Evolutionary conservation across 1,140 invertebrate species (phyloP).

Genomic region (Pseudoatta argentina): DNA sequence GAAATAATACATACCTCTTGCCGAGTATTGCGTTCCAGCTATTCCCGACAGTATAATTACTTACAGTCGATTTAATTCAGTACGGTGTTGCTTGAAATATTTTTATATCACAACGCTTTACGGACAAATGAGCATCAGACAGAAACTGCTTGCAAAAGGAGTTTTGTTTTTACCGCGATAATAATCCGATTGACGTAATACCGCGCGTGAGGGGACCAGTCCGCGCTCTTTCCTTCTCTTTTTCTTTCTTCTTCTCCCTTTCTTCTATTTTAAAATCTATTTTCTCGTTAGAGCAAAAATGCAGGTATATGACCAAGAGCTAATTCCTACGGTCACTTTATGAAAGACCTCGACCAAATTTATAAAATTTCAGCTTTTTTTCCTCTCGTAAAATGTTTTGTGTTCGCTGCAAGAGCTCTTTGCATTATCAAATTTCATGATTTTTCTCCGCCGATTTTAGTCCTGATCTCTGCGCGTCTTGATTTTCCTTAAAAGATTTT

Average conservation of each 20-base stretch:
- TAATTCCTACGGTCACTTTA: slow-evolving; percentile 20
- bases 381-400: not conserved
- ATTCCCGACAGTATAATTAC: slow-evolving; percentile 63
- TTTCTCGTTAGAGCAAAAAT: slow-evolving; percentile 1
- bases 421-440: slow-evolving; percentile 67
- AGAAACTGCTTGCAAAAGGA: slow-evolving; percentile 55
- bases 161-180: slow-evolving; percentile 61
- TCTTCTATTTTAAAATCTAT: slow-evolving; percentile 34
- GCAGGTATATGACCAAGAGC: not conserved
- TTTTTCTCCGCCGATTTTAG: slow-evolving; percentile 70
- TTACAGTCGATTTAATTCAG: slow-evolving; percentile 73
- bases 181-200: slow-evolving; percentile 64
- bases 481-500: slow-evolving; percentile 73
- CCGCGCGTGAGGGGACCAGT: slow-evolving; percentile 45
- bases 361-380: not conserved
- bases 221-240: not conserved
- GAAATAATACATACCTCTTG: slow-evolving; percentile 67
- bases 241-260: not conserved
- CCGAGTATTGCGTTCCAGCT: slow-evolving; percentile 55
- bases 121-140: slow-evolving; percentile 53
- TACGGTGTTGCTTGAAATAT: slow-evolving; percentile 69
- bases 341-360: slow-evolving; percentile 20
- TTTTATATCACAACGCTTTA: slow-evolving; percentile 65
- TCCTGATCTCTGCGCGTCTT: slow-evolving; percentile 50
- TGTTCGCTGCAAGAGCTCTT: slow-evolving; percentile 6